phyloP scores from a whole-genome alignment of 1,140 invertebrate genomes.

The Babylonia areolata region DNA sequence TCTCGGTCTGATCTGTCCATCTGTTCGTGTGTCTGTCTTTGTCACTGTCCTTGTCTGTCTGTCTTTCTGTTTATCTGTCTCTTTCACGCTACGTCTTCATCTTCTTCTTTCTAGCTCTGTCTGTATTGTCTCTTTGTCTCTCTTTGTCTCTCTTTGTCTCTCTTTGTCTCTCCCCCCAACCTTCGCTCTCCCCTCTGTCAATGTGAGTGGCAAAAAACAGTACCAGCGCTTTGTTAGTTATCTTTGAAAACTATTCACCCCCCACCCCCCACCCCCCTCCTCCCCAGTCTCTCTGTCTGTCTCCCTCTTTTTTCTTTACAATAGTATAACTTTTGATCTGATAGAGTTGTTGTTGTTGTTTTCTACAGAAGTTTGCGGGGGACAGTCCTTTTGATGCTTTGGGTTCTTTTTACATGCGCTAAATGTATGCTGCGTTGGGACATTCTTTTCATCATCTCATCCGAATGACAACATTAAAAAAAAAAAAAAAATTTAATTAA shows the following conservation, averaged over 20 bases:
- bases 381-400: no score
- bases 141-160: not conserved
- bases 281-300: not conserved
- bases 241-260: not conserved
- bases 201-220: not conserved
- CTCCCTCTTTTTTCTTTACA: no score
- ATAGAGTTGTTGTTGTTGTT: no score
- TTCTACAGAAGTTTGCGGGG: no score
- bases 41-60: no score
- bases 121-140: not conserved
- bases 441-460: no score
- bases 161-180: not conserved
- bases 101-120: not conserved
- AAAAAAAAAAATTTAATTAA: no score
- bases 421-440: no score
- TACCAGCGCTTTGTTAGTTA: no score
- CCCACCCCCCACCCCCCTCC: not conserved
- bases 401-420: no score
- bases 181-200: not conserved
- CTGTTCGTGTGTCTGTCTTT: not conserved
- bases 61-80: not conserved
- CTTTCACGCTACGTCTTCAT: not conserved
- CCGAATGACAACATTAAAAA: no score
- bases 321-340: no score
- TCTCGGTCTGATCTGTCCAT: not conserved